Evolutionary conservation across 2,797 vertebrate genomes (phyloP), one percentile per base, ranked within the genome.

Genomic region (Mallotus villosus): DNA sequence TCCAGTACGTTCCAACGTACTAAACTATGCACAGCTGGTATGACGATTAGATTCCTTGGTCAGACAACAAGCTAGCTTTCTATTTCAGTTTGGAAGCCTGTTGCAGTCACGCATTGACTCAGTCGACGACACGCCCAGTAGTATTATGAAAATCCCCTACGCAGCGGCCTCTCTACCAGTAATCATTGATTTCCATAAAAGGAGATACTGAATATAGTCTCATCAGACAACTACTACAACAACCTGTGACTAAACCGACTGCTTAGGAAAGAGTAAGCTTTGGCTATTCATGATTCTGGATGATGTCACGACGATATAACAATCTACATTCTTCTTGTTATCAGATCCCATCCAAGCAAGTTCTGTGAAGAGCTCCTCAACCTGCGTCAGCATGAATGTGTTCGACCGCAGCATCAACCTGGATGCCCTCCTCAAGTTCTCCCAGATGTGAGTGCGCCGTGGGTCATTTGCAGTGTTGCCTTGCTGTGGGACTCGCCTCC

Each of bases 351-450:
- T 49, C 32, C 46, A 64, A 63, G 21, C 34, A 37, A 63, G 74
- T 37, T 73, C 68, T 69, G 64, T 68, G 66, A 34, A 71, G 74
- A 71, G 64, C 63, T 63, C 70, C n/a, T 12, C 0, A 41, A 32
- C 67, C 34, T 75, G 25, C 76, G 72, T 75, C 87, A 93, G 24
- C 76, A 93, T 93, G 91, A 92, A 92, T 76, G 81, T 85, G 81
- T 92, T 93, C 68, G 91, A 93, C 75, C 90, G 91, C 81, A 91
- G 77, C 86, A 91, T 93, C 79, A 91, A 92, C 74, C 68, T 90
- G 3, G 90, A 93, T 4, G 84, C 91, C 0, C 80, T 93, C 76
- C 84, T 92, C 59, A 92, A 90, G 78, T 88, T 92, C 63, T 90
- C 91, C 74, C 89, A 92, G 64, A 93, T 92, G 92, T 93, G 76